A percentile compares a stretch with the other conserved stretches of the same genome.
Evolutionary conservation across 2,113 vertebrate genomes (phyloP).

Genomic region (Podarcis raffonei): DNA sequence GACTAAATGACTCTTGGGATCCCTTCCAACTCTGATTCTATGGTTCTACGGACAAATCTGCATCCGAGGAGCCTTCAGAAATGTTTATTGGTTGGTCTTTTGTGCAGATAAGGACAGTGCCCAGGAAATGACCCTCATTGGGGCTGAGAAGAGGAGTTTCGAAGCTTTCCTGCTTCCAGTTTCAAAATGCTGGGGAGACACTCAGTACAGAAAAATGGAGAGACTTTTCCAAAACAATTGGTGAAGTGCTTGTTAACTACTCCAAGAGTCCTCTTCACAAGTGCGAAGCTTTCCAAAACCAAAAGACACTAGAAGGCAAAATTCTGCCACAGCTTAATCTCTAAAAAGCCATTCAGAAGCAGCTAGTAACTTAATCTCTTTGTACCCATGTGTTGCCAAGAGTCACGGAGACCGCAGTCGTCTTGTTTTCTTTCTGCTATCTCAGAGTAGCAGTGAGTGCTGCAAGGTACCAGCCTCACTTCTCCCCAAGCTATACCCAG

Average conservation of each 20-base stretch:
- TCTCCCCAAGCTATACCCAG: not conserved
- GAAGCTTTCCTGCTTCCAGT: not conserved
- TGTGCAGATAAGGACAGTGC: too few relatives aligned
- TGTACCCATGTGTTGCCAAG: not conserved
- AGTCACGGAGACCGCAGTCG: not conserved
- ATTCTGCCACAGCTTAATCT: conserved; percentile 25
- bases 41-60: not conserved
- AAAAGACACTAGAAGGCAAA: conserved; percentile 12
- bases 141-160: not conserved
- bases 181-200: not conserved
- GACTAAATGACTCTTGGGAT: too few relatives aligned
- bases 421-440: not conserved
- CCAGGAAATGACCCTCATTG: too few relatives aligned
- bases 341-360: conserved; percentile 28
- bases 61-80: not conserved
- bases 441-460: not conserved
- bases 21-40: too few relatives aligned
- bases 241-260: conserved; percentile 33
- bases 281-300: conserved; percentile 29
- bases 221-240: conserved; percentile 8
- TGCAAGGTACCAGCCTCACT: not conserved
- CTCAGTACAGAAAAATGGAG: not conserved
- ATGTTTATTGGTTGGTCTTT: not conserved
- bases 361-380: not conserved
- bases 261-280: conserved; percentile 20